These are phyloP conservation scores for Labeo rohita DNA, from an alignment of 2,113 vertebrate genomes.

Conservation along the genomic window DNA sequence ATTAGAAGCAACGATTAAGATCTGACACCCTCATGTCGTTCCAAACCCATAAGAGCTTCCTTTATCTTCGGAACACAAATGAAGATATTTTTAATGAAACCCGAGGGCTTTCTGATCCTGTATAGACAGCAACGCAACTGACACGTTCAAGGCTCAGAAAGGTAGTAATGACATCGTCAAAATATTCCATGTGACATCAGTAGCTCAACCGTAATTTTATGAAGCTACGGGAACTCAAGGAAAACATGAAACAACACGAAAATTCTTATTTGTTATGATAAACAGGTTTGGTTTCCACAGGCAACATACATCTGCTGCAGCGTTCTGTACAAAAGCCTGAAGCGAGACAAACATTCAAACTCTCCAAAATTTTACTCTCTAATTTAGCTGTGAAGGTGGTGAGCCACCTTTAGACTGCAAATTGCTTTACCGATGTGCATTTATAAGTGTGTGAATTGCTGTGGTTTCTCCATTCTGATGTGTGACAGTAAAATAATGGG, in stretches of 20 bases:
- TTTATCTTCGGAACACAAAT: too few species aligned
- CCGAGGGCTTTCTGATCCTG: too few species aligned
- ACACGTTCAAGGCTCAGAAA: too few species aligned
- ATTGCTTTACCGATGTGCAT: slow-evolving; percentile 58
- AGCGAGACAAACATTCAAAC: slow-evolving; percentile 34
- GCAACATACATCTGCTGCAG: background rate
- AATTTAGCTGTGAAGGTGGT: slow-evolving; percentile 41
- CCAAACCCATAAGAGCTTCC: too few species aligned
- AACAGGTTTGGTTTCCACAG: slow-evolving; percentile 18
- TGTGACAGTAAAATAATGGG: slow-evolving; percentile 53
- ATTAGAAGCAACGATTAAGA: too few species aligned
- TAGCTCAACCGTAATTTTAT: too few species aligned
- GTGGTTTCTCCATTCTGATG: slow-evolving; percentile 45
- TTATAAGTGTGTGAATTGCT: slow-evolving; percentile 57
- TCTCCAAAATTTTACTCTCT: slow-evolving; percentile 49
- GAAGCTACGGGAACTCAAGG: background rate
- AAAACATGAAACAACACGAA: background rate
- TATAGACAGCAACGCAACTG: too few species aligned
- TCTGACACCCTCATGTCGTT: too few species aligned
- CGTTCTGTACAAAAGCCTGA: slow-evolving; percentile 20
- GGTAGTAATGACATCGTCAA: too few species aligned
- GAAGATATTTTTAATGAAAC: too few species aligned
- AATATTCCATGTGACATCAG: too few species aligned
- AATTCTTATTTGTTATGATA: slow-evolving; percentile 34
- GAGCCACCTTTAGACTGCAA: slow-evolving; percentile 40